These are phyloP conservation scores for Sebastolobus altivelis DNA, from an alignment of 2,797 vertebrate species.

Conservation along the genomic window DNA sequence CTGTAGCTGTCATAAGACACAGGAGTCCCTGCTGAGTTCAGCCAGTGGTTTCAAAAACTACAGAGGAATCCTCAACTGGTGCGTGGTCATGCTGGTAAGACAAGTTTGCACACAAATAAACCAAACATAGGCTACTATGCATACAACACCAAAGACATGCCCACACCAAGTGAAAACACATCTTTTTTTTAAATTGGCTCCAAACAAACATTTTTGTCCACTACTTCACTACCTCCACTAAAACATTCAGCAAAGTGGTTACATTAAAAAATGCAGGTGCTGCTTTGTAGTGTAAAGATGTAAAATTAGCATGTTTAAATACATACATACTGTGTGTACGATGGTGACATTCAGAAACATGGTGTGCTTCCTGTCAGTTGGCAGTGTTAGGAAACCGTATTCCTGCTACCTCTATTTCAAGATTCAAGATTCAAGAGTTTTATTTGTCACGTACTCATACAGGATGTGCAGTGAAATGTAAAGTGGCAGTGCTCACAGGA, in stretches of 20 bases:
- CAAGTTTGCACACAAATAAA: neutral
- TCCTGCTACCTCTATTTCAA: neutral
- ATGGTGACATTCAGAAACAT: neutral
- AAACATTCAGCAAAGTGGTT: neutral
- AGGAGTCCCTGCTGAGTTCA: slow-evolving; percentile 91
- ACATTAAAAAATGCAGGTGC: neutral
- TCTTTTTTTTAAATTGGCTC: neutral
- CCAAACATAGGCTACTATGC: neutral
- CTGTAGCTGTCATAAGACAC: slow-evolving; percentile 88
- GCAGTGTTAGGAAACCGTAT: neutral
- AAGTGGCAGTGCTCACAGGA: too few relatives aligned
- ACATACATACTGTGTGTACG: neutral
- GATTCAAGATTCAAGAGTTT: too few relatives aligned
- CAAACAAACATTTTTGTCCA: neutral
- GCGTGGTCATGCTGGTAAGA: slow-evolving; percentile 96
- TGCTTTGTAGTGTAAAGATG: neutral
- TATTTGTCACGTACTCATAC: too few relatives aligned
- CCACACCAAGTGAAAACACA: neutral
- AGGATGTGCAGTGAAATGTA: too few relatives aligned
- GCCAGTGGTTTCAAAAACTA: slow-evolving; percentile 92
- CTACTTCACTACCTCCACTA: neutral
- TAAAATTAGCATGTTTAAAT: neutral
- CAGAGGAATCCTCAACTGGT: slow-evolving; percentile 94
- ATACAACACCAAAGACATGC: neutral
- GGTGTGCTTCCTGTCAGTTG: neutral